phyloP scores from a whole-genome alignment of 2,113 vertebrate genomes.

The Theristicus caerulescens region DNA sequence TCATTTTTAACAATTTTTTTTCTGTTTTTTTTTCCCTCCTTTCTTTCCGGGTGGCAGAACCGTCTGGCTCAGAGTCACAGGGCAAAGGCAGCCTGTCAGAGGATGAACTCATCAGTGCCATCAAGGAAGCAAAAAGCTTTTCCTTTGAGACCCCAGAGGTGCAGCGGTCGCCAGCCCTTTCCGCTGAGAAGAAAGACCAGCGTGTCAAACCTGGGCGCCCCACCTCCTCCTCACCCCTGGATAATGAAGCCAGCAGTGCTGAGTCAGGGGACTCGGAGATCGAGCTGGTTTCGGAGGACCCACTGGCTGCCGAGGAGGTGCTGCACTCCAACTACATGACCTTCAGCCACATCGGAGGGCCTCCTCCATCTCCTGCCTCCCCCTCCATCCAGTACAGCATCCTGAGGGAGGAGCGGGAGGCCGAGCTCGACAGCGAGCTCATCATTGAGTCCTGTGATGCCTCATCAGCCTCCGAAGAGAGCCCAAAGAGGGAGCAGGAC shows the following conservation, averaged over 20 bases:
- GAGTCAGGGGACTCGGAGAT: slow-evolving; percentile 97
- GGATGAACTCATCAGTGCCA: slow-evolving; percentile 76
- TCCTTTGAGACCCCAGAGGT: slow-evolving; percentile 62
- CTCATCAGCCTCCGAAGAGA: slow-evolving; percentile 92
- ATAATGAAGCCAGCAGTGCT: slow-evolving; percentile 86
- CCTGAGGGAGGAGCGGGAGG: slow-evolving; percentile 93
- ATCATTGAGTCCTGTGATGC: slow-evolving; percentile 90
- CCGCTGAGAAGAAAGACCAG: slow-evolving; percentile 1
- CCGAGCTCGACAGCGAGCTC: slow-evolving; percentile 96
- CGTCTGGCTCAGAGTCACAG: slow-evolving; percentile 75
- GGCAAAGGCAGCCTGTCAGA: slow-evolving; percentile 77
- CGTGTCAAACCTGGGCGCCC: slow-evolving; percentile 46
- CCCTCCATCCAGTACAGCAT: slow-evolving; percentile 92
- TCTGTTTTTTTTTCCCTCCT: fast-evolving
- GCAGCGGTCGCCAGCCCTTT: neutral
- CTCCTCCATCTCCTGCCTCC: slow-evolving; percentile 80
- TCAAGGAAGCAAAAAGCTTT: slow-evolving; percentile 76
- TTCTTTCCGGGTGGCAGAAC: slow-evolving; percentile 64
- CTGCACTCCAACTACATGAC: slow-evolving; percentile 82
- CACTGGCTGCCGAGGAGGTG: slow-evolving; percentile 75
- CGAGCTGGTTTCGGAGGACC: slow-evolving; percentile 92
- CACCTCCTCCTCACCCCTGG: slow-evolving; percentile 39
- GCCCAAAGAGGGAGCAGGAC: slow-evolving; percentile 93
- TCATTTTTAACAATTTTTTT: neutral
- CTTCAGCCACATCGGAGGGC: slow-evolving; percentile 82